phyloP scores from a whole-genome alignment of 1,140 invertebrate species.

The Drosophila repleta region DNA sequence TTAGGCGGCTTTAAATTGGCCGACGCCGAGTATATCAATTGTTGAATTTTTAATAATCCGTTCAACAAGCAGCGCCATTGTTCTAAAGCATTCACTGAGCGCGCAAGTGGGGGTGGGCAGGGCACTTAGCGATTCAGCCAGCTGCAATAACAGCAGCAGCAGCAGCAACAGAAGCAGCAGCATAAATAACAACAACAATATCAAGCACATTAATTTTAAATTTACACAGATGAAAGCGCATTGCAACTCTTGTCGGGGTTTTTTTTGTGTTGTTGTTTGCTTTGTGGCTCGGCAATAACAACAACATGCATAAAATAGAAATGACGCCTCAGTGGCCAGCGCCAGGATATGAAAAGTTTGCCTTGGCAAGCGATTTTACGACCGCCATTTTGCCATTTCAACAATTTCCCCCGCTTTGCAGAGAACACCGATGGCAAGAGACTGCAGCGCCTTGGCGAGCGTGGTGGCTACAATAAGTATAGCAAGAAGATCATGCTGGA shows the following conservation, averaged over 20 bases:
- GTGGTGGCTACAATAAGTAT: conserved; percentile 88
- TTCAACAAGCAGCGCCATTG: conserved; percentile 59
- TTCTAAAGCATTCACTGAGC: conserved; percentile 28
- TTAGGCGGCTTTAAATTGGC: conserved; percentile 58
- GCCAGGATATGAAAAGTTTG: conserved; percentile 53
- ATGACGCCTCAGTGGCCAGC: conserved; percentile 39
- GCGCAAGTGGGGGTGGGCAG: not conserved
- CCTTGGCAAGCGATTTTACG: conserved; percentile 61
- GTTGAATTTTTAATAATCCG: conserved; percentile 73
- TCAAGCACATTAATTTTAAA: conserved; percentile 75
- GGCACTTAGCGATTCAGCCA: conserved; percentile 46
- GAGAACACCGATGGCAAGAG: conserved; percentile 86
- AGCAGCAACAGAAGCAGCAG: conserved; percentile 6
- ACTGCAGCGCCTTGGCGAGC: conserved; percentile 87
- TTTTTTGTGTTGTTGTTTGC: not conserved
- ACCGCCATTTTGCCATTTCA: conserved; percentile 49
- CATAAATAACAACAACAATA: conserved; percentile 16
- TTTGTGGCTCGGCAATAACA: conserved; percentile 11
- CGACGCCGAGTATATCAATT: conserved; percentile 39
- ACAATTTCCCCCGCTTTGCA: conserved; percentile 69
- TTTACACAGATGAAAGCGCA: conserved; percentile 66
- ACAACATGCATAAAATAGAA: conserved; percentile 54
- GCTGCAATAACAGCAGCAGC: conserved; percentile 15
- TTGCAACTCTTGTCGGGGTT: conserved; percentile 23
- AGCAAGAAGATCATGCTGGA: conserved; percentile 86